Evolutionary conservation across 2,113 vertebrate species (phyloP), one percentile per base, ranked within the genome.

Genomic region (Nannospalax galili): DNA sequence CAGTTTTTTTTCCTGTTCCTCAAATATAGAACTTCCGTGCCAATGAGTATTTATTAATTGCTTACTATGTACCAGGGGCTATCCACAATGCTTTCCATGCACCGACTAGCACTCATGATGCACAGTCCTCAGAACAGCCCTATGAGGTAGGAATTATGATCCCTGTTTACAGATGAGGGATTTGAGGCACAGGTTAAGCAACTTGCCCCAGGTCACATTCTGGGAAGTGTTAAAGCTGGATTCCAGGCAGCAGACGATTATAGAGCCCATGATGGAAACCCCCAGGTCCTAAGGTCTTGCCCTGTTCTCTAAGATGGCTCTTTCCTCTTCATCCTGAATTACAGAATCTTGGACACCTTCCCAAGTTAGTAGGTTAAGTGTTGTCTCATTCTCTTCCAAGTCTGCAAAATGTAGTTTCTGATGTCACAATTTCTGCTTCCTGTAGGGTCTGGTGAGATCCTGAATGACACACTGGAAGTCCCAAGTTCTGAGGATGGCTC

Each of bases 371-470:
- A 40, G 9, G 45, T 79, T 67, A 85, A 56, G 45, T 73, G 40
- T 67, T 16, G 72, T 32, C 5, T n/a, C 4, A 0, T 80, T 88
- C 37, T 79, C 88, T 81, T 35, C 52, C 86, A 73, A 56, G 28
- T 30, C 37, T 69, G 20, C 4, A 40, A 75, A 92, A 3, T 15
- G 22, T 42, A 60, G 82, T 35, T 91, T 40, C 24, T 95, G 67
- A 92, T 69, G 40, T 17, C 35, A 60, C 32, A 92, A 92, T 40
- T 15, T 32, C 62, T 93, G 42, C 69, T 60, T 92, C 56, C 94
- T 91, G 30, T 96, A 98, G 96, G 93, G 91, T 95, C 97, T 81
- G 85, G 95, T 62, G 97, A 96, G 69, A 45, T 26, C 3, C 94
- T 96, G 96, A 97, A 85, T 28, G 97, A 87, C 80, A 95, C 96